Evolutionary conservation across 2,888 invertebrate genomes (phyloP).

Genomic region (Silvanus unidentatus): DNA sequence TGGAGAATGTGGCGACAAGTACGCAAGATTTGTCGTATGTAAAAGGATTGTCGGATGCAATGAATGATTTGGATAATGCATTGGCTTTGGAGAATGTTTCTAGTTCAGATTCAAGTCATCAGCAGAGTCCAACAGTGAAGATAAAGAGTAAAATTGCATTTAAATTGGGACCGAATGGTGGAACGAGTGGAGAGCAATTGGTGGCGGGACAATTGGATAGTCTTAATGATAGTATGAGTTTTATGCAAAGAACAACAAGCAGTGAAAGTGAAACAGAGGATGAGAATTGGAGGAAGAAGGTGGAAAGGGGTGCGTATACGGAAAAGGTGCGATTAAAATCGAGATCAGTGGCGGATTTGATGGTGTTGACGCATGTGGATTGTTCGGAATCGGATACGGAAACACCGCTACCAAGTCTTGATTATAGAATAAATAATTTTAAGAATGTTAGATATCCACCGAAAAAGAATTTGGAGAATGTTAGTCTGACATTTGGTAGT

Average conservation of each 20-base stretch:
- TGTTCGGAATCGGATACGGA: slow-evolving; percentile 56
- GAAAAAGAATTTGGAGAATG: slow-evolving; percentile 38
- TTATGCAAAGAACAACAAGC: slow-evolving; percentile 34
- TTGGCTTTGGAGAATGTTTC: slow-evolving; percentile 57
- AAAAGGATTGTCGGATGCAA: slow-evolving; percentile 56
- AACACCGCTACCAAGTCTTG: slow-evolving; percentile 43
- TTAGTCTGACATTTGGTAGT: slow-evolving; percentile 48
- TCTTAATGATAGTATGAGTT: slow-evolving; percentile 30
- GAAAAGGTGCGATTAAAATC: slow-evolving; percentile 62
- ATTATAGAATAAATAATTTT: slow-evolving; percentile 36
- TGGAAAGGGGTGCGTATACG: slow-evolving; percentile 55
- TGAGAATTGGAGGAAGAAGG: slow-evolving; percentile 55
- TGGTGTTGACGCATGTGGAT: slow-evolving; percentile 63
- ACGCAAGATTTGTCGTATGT: slow-evolving; percentile 58
- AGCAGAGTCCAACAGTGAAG: slow-evolving; percentile 52
- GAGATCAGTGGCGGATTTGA: slow-evolving; percentile 60
- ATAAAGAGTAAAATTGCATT: slow-evolving; percentile 30
- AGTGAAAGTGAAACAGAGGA: slow-evolving; percentile 60
- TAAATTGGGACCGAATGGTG: slow-evolving; percentile 37
- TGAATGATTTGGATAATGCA: slow-evolving; percentile 59
- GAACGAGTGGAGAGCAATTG: slow-evolving; percentile 18
- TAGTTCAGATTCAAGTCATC: slow-evolving; percentile 53
- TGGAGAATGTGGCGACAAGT: slow-evolving; percentile 54
- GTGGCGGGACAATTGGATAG: slow-evolving; percentile 36
- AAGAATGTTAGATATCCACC: slow-evolving; percentile 43